phyloP scores from a whole-genome alignment of 2,888 invertebrate species.

The Pegoplata infirma region DNA sequence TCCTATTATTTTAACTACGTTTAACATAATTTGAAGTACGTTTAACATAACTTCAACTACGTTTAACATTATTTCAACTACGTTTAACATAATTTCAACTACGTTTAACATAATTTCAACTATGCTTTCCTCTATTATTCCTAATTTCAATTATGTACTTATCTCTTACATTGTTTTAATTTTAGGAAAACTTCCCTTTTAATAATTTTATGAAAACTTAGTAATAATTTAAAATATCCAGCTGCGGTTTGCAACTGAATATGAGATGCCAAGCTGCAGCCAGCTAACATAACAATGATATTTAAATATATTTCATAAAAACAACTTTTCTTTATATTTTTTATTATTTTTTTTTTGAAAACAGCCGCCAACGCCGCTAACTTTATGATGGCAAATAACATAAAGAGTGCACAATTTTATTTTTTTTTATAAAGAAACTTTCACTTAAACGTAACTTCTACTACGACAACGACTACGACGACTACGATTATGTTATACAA shows the following conservation, averaged over 20 bases:
- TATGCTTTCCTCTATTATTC: no score
- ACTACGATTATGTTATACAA: not conserved
- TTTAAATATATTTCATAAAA: conserved; percentile 57
- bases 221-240: conserved; percentile 10
- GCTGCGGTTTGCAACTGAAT: conserved; percentile 55
- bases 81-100: no score
- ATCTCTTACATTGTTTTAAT: no score
- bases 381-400: conserved; percentile 45
- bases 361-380: conserved; percentile 45
- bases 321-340: conserved; percentile 23
- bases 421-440: conserved; percentile 41
- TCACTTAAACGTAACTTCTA: conserved; percentile 56
- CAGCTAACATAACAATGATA: conserved; percentile 31
- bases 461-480: not conserved
- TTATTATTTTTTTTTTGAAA: conserved; percentile 42
- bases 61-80: no score
- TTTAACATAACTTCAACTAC: no score
- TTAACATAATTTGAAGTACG: no score
- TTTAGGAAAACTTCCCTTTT: not conserved
- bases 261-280: conserved; percentile 21
- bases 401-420: conserved; percentile 44
- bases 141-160: no score
- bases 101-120: no score
- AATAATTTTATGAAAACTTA: not conserved
- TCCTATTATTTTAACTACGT: no score